Conservation (phyloP, 1,140 invertebrate species). For the Hyposmocoma kahamanoa region DNA sequence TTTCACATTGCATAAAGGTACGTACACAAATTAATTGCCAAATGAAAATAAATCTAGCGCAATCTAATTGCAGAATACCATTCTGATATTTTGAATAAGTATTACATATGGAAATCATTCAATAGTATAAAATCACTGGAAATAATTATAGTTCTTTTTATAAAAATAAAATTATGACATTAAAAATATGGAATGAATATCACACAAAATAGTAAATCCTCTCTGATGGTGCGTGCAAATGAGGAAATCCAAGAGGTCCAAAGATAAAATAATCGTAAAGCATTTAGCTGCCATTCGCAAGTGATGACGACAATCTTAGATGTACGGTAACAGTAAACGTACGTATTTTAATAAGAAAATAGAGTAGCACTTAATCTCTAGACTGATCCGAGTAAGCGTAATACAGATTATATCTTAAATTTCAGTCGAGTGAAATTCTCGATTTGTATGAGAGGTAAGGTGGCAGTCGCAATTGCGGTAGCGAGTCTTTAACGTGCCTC, state of each 20-base stretch:
- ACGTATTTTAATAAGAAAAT: slow-evolving; percentile 68
- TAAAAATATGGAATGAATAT: slow-evolving; percentile 64
- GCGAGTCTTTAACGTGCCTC: slow-evolving; percentile 17
- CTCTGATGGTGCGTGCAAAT: slow-evolving; percentile 20
- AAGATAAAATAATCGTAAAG: not conserved
- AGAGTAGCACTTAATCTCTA: slow-evolving; percentile 69
- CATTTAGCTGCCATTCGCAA: slow-evolving; percentile 31
- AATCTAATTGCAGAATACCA: slow-evolving; percentile 61
- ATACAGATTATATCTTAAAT: slow-evolving; percentile 64
- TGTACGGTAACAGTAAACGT: slow-evolving; percentile 44
- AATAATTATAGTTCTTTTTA: slow-evolving; percentile 38
- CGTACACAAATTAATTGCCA: slow-evolving; percentile 17
- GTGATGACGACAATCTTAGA: slow-evolving; percentile 34
- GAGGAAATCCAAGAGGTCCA: not conserved
- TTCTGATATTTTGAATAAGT: slow-evolving; percentile 13
- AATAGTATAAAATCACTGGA: slow-evolving; percentile 41
- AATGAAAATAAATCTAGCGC: slow-evolving; percentile 20
- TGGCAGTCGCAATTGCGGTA: slow-evolving; percentile 12
- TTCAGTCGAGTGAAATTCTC: slow-evolving; percentile 68
- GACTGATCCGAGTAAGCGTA: slow-evolving; percentile 71
- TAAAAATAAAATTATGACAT: slow-evolving; percentile 52
- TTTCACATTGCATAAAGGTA: slow-evolving; percentile 50
- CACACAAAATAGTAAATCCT: slow-evolving; percentile 55
- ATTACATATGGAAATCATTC: slow-evolving; percentile 8
- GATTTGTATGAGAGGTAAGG: slow-evolving; percentile 57